Evolutionary conservation across 2,888 invertebrate species (phyloP).

Genomic region (Pyrgus malvae): DNA sequence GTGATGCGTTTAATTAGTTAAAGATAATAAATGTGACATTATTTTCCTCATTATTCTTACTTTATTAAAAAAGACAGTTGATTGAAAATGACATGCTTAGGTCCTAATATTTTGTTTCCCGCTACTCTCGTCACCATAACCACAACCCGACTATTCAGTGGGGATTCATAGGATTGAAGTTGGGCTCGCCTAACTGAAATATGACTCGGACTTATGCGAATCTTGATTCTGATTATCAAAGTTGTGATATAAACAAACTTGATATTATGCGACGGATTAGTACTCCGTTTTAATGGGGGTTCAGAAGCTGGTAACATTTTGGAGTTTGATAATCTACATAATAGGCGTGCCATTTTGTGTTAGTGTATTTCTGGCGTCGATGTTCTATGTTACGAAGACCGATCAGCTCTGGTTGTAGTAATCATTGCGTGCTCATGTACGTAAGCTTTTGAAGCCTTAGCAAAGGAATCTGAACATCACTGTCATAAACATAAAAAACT

Average conservation of each 20-base stretch:
- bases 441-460: too few species aligned
- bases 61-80: not conserved
- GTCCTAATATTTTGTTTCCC: slow-evolving; percentile 2
- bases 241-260: slow-evolving; percentile 16
- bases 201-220: slow-evolving; percentile 14
- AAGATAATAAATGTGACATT: too few species aligned
- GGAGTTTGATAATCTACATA: not conserved
- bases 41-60: not conserved
- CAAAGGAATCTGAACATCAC: too few species aligned
- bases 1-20: too few species aligned
- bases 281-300: slow-evolving; percentile 1
- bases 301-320: not conserved
- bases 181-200: slow-evolving; percentile 20
- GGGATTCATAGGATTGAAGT: slow-evolving; percentile 36
- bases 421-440: too few species aligned
- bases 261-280: not conserved
- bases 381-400: too few species aligned
- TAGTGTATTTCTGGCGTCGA: too few species aligned
- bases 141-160: slow-evolving; percentile 37
- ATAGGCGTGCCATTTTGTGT: too few species aligned
- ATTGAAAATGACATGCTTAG: not conserved
- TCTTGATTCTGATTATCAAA: slow-evolving; percentile 24
- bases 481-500: too few species aligned
- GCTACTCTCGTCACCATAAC: not conserved
- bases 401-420: too few species aligned